Percentiles rank a stretch among this genome's conserved stretches.
phyloP scores from a whole-genome alignment of 2,888 invertebrate genomes.

The Chrysolina americana region DNA sequence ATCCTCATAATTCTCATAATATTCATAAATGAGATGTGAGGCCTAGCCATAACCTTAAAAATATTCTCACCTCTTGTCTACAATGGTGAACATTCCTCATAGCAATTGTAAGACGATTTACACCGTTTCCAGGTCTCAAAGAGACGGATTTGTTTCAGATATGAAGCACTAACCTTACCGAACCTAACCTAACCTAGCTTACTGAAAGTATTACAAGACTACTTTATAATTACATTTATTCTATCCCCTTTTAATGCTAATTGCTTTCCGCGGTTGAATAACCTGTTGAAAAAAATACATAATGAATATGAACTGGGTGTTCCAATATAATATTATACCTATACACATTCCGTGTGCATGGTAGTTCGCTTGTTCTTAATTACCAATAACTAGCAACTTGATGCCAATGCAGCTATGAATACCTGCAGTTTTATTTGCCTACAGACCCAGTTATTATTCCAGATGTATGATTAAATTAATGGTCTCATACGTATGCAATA shows the following conservation, averaged over 20 bases:
- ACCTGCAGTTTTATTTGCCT: constrained; percentile 4
- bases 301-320: background rate
- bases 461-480: constrained; percentile 20
- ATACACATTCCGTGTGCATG: background rate
- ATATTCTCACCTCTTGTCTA: too few species aligned
- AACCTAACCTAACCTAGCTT: too few species aligned
- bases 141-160: too few species aligned
- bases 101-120: too few species aligned
- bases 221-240: too few species aligned
- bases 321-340: constrained; percentile 4
- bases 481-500: constrained; percentile 14
- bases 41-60: too few species aligned
- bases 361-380: constrained; percentile 6
- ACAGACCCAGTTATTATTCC: constrained; percentile 15
- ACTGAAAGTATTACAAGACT: too few species aligned
- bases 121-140: too few species aligned
- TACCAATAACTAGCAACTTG: constrained; percentile 22
- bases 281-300: background rate
- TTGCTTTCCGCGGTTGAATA: constrained; percentile 3
- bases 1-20: too few species aligned
- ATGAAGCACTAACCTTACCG: too few species aligned
- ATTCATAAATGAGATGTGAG: too few species aligned
- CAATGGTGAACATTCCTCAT: too few species aligned
- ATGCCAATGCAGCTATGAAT: constrained; percentile 16
- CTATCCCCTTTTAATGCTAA: background rate